These are phyloP conservation scores for Cheilosia vulpina DNA, from an alignment of 2,888 invertebrate species.

Conservation along the genomic window DNA sequence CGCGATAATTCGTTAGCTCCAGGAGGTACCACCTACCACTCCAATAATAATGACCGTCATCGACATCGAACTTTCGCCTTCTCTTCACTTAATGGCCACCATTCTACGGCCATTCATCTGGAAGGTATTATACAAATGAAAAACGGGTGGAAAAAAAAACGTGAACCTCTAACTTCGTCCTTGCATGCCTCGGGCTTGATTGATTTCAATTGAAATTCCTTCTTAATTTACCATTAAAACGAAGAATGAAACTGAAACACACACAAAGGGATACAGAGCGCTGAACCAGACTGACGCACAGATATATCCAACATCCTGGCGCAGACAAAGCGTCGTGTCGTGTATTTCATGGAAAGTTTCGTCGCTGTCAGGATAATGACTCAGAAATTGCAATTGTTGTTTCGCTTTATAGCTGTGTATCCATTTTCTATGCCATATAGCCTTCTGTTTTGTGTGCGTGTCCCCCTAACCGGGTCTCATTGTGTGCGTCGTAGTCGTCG, in stretches of 20 bases:
- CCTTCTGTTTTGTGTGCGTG: constrained; percentile 39
- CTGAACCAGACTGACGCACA: neutral
- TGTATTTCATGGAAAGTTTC: constrained; percentile 57
- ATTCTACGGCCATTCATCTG: constrained; percentile 52
- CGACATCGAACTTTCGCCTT: neutral
- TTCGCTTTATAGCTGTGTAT: constrained; percentile 55
- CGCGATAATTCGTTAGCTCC: constrained; percentile 67
- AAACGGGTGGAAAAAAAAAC: neutral
- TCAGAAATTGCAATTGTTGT: constrained; percentile 72
- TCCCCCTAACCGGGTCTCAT: constrained; percentile 3
- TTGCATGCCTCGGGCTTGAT: constrained; percentile 72
- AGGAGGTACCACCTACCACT: constrained; percentile 59
- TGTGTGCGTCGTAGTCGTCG: constrained; percentile 1
- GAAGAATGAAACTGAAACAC: constrained; percentile 28
- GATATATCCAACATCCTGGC: neutral
- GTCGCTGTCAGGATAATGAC: constrained; percentile 70
- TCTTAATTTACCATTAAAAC: constrained; percentile 72
- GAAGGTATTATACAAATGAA: constrained; percentile 41
- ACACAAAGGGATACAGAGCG: constrained; percentile 34
- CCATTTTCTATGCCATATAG: constrained; percentile 51
- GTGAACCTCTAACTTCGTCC: constrained; percentile 65
- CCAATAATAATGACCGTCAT: constrained; percentile 38
- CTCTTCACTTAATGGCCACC: constrained; percentile 39
- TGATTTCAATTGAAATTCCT: constrained; percentile 74
- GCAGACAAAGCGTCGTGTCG: constrained; percentile 38